These are phyloP conservation scores for Helicoverpa armigera DNA, from an alignment of 1,140 invertebrate genomes.

Conservation along the genomic window DNA sequence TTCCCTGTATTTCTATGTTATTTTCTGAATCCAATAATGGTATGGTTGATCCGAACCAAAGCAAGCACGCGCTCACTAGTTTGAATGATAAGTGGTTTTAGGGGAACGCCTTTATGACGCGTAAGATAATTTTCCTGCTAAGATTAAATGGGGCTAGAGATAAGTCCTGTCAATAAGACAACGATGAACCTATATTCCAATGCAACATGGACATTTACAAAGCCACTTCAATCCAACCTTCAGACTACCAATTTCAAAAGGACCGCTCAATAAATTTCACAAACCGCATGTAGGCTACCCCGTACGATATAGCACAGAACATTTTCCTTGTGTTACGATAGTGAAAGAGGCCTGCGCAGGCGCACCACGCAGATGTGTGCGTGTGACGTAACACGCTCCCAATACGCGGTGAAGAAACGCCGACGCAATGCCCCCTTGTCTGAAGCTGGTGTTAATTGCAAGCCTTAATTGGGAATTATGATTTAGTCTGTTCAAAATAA, in stretches of 20 bases:
- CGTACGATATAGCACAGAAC: conserved; percentile 35
- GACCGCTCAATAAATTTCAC: conserved; percentile 2
- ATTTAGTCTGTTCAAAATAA: neutral
- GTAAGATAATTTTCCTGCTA: too few relatives aligned
- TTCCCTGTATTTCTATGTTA: too few relatives aligned
- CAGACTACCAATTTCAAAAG: neutral
- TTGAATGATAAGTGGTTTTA: too few relatives aligned
- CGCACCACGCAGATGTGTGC: neutral
- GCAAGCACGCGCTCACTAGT: too few relatives aligned
- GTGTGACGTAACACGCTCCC: conserved; percentile 45
- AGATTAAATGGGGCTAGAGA: too few relatives aligned
- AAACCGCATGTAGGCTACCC: conserved; percentile 2
- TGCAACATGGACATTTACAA: too few relatives aligned
- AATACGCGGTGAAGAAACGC: conserved; percentile 39
- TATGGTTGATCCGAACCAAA: too few relatives aligned
- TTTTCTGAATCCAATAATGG: too few relatives aligned
- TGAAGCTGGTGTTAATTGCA: conserved; percentile 10
- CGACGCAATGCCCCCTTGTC: conserved; percentile 1
- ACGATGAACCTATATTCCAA: too few relatives aligned
- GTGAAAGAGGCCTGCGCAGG: conserved; percentile 29
- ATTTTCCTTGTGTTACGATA: conserved; percentile 49
- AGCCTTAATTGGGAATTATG: neutral
- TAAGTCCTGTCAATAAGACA: too few relatives aligned
- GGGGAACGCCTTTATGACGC: too few relatives aligned
- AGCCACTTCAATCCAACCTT: neutral